Conservation (phyloP, 2,113 vertebrate genomes). For the Colistium nudipinnis region DNA sequence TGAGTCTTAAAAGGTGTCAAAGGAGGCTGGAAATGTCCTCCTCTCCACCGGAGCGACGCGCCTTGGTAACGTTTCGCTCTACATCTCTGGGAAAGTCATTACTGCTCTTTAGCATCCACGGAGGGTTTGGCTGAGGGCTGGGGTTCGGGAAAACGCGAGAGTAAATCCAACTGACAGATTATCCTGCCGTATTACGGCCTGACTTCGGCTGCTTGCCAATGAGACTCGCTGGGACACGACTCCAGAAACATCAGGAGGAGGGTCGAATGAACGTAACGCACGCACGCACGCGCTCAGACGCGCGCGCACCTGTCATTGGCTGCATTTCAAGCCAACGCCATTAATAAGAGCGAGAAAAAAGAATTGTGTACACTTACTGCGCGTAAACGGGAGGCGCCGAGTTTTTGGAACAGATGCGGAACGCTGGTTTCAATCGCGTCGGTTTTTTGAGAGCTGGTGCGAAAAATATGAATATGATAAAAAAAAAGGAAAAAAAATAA, state of each 20-base stretch:
- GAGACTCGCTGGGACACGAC: constrained; percentile 22
- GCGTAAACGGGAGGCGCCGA: too few species aligned
- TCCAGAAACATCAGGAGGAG: constrained; percentile 31
- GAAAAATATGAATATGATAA: too few species aligned
- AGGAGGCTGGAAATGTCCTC: constrained; percentile 51
- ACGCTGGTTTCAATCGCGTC: too few species aligned
- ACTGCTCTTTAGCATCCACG: constrained; percentile 35
- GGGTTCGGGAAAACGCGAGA: neutral
- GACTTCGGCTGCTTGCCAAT: constrained; percentile 21
- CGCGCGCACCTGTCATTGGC: constrained; percentile 15
- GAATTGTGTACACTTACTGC: too few species aligned
- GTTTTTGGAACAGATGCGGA: too few species aligned
- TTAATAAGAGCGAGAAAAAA: constrained; percentile 12
- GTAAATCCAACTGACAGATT: constrained; percentile 55
- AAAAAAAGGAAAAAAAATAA: too few species aligned
- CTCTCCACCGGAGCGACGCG: constrained; percentile 31
- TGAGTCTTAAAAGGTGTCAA: constrained; percentile 54
- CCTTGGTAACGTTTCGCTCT: constrained; percentile 51
- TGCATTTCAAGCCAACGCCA: constrained; percentile 16
- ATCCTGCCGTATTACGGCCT: neutral
- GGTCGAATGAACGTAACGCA: constrained; percentile 15
- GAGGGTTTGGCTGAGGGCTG: constrained; percentile 41
- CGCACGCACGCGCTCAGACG: too few species aligned
- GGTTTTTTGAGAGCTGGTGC: too few species aligned
- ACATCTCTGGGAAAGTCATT: constrained; percentile 69